Base-by-base conservation (phyloP, 2,888 invertebrate genomes). In the Eristalis intricaria region DNA sequence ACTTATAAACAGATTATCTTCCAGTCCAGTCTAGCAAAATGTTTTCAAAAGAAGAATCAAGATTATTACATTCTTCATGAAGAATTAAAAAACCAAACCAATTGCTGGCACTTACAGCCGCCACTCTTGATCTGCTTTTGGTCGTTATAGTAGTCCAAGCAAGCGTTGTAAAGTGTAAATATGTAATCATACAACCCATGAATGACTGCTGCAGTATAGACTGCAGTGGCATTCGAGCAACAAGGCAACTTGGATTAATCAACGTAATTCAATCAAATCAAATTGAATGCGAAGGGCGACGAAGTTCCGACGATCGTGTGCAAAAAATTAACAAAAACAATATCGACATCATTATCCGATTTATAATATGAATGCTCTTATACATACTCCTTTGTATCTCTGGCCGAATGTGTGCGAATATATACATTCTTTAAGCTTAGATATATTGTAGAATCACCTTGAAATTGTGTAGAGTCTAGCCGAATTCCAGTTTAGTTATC, bases 231-330 rank as follows among this genome's bases (percentile, higher is more conserved):
- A 50, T 43, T 15, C 15, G 15, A 64, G 35, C 15, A 64, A 19
- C 11, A 40, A 60, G 40, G 56, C 61, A 80, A 66, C 80, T 73
- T 58, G 80, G 75, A 74, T 82, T 82, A 78, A 71, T 82, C 69
- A 87, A 87, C 63, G 84, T 84, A 87, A 79, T 80, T 87, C 76
- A 87, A 84, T 84, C 76, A 87, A 87, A 87, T 80, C 75, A 80
- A 84, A 84, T 87, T 83, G 73, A 84, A 80, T 50, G 76, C 63
- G 79, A 87, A 87, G 79, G 79, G 79, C 79, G 64, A 50, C 50
- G 50, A 1, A 19, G 19, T 8, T 5, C 1, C 13, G 60, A 65
- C 58, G 78, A 23, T 76, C 65, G 70, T 65, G 70, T 23, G 69
- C 63, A 29, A 68, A 61, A 66, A 70, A 43, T 58, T 26, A 63